These are phyloP conservation scores for Germaria angustata DNA, from an alignment of 2,888 invertebrate species.

Conservation along the genomic window DNA sequence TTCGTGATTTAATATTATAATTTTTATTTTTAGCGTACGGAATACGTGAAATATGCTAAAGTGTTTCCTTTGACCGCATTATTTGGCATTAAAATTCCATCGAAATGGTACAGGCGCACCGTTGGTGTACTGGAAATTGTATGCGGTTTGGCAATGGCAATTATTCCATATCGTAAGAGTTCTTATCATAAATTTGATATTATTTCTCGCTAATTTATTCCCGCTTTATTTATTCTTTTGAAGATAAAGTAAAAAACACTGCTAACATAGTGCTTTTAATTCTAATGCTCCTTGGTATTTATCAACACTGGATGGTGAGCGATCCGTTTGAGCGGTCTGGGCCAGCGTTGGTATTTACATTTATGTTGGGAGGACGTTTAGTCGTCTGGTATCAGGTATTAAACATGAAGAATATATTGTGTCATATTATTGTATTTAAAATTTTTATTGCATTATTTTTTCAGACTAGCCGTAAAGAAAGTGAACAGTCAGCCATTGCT, in stretches of 20 bases:
- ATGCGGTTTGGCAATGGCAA: conserved; percentile 90
- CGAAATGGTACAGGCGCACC: conserved; percentile 93
- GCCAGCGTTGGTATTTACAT: conserved; percentile 93
- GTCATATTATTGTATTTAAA: neutral
- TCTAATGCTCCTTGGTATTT: conserved; percentile 93
- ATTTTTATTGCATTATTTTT: conserved; percentile 69
- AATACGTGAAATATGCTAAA: conserved; percentile 97
- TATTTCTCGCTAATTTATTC: neutral
- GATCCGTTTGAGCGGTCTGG: conserved; percentile 95
- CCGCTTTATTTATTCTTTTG: conserved; percentile 47
- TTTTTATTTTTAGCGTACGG: conserved; percentile 86
- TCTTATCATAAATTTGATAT: neutral
- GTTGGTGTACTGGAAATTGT: conserved; percentile 92
- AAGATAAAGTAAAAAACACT: conserved; percentile 94
- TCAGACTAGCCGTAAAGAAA: conserved; percentile 83
- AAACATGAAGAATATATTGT: neutral
- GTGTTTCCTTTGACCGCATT: conserved; percentile 92
- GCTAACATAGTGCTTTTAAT: conserved; percentile 92
- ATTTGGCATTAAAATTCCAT: conserved; percentile 92
- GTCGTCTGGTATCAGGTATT: conserved; percentile 86
- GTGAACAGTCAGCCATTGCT: conserved; percentile 80
- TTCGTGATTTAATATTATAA: too few relatives aligned
- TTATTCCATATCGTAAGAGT: conserved; percentile 89
- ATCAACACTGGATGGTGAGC: conserved; percentile 95
- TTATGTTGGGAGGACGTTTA: conserved; percentile 93